Evolutionary conservation across 2,113 vertebrate genomes (phyloP).

Genomic region (Tamias sibiricus): DNA sequence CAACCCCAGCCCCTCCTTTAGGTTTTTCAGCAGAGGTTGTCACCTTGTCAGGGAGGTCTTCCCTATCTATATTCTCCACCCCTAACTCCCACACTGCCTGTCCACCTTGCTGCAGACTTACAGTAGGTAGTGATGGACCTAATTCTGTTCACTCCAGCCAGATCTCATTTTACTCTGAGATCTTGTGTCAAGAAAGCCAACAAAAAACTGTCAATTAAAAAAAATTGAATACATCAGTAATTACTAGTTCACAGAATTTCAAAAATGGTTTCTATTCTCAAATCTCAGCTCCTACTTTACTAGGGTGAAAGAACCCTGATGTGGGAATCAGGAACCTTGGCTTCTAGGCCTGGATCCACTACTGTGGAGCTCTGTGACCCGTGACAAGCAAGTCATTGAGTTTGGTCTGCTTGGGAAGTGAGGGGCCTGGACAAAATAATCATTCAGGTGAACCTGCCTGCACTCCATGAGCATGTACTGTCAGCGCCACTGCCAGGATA

Average conservation of each 20-base stretch:
- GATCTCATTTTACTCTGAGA: background rate
- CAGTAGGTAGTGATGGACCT: background rate
- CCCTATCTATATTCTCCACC: accelerated
- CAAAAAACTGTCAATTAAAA: background rate
- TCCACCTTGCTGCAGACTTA: background rate
- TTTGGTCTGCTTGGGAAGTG: background rate
- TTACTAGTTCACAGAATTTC: background rate
- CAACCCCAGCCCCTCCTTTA: no score
- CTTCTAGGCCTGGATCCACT: background rate
- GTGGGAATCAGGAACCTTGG: background rate
- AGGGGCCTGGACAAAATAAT: background rate
- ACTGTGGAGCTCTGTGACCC: background rate
- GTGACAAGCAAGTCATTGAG: background rate
- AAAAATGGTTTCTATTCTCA: background rate
- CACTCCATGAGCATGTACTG: background rate
- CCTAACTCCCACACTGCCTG: background rate
- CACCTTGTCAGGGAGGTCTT: background rate
- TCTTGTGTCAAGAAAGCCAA: background rate
- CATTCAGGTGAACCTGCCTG: background rate
- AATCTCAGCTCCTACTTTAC: background rate
- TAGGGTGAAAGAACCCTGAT: background rate
- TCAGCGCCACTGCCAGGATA: background rate
- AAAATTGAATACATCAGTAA: background rate
- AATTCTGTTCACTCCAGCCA: background rate
- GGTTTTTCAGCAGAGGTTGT: background rate